phyloP scores from a whole-genome alignment of 2,888 invertebrate genomes.

The Agrochola litura region DNA sequence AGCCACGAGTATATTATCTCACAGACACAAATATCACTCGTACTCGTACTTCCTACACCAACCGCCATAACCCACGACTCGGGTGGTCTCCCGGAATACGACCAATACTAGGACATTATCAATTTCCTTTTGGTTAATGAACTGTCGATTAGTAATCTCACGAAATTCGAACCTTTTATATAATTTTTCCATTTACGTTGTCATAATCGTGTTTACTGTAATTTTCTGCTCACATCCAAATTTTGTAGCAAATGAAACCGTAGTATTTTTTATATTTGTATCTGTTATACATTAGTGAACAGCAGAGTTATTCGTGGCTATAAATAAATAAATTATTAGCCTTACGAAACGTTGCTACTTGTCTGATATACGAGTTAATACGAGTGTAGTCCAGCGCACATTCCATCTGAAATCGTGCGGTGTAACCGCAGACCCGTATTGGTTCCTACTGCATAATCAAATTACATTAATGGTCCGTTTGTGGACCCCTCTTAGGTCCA shows the following conservation, averaged over 20 bases:
- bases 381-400: conserved; percentile 58
- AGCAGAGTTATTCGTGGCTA: conserved; percentile 43
- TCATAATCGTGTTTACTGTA: not conserved
- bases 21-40: conserved; percentile 71
- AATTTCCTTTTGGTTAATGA: conserved; percentile 68
- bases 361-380: conserved; percentile 31
- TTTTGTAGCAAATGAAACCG: conserved; percentile 14
- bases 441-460: conserved; percentile 66
- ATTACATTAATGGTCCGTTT: conserved; percentile 67
- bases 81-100: conserved; percentile 78
- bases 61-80: conserved; percentile 73
- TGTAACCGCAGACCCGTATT: conserved; percentile 69
- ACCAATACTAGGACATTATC: conserved; percentile 65
- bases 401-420: conserved; percentile 64
- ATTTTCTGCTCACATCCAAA: not conserved
- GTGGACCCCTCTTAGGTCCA: conserved; percentile 54
- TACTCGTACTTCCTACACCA: conserved; percentile 57
- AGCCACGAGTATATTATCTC: conserved; percentile 57
- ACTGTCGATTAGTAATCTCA: conserved; percentile 13
- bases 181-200: not conserved
- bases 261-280: conserved; percentile 24
- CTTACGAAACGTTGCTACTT: conserved; percentile 54
- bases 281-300: conserved; percentile 36
- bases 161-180: conserved; percentile 2
- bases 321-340: conserved; percentile 66